Evolutionary conservation across 35 echinoderm and acorn worm genomes (phyloP).

Genomic region (Lytechinus pictus): DNA sequence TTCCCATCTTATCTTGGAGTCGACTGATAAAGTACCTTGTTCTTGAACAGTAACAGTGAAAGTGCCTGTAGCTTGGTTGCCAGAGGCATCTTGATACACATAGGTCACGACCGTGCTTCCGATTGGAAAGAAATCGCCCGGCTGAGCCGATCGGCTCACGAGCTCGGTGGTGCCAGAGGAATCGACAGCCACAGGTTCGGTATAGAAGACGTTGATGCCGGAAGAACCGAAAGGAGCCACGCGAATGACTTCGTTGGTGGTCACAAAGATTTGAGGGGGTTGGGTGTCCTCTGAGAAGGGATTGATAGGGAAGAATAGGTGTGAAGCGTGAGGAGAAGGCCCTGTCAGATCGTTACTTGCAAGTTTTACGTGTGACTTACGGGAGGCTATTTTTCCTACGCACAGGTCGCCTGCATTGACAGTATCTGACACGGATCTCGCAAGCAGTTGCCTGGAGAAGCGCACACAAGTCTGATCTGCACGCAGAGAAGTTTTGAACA

Average conservation of each 20-base stretch:
- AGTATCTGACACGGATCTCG: too few species aligned
- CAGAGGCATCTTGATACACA: background rate
- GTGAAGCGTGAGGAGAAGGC: too few species aligned
- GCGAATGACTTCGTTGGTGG: background rate
- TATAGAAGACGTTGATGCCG: background rate
- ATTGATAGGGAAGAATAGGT: too few species aligned
- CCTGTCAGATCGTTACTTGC: too few species aligned
- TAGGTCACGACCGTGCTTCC: background rate
- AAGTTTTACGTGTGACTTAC: too few species aligned
- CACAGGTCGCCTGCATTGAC: too few species aligned
- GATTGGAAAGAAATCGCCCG: background rate
- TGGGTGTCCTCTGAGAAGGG: background rate
- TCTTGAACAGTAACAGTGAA: background rate
- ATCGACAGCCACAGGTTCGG: background rate
- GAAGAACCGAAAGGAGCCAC: background rate
- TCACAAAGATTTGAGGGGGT: conserved; percentile 6
- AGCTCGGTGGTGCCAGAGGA: background rate
- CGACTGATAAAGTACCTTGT: background rate
- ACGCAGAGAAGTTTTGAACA: too few species aligned
- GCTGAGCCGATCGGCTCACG: background rate
- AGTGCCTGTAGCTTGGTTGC: background rate
- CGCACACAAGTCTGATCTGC: too few species aligned
- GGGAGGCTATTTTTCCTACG: too few species aligned
- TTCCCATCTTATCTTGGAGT: background rate
- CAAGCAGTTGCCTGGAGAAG: too few species aligned